These are phyloP conservation scores for Erpetoichthys calabaricus DNA, from an alignment of 2,797 vertebrate species.

Conservation along the genomic window DNA sequence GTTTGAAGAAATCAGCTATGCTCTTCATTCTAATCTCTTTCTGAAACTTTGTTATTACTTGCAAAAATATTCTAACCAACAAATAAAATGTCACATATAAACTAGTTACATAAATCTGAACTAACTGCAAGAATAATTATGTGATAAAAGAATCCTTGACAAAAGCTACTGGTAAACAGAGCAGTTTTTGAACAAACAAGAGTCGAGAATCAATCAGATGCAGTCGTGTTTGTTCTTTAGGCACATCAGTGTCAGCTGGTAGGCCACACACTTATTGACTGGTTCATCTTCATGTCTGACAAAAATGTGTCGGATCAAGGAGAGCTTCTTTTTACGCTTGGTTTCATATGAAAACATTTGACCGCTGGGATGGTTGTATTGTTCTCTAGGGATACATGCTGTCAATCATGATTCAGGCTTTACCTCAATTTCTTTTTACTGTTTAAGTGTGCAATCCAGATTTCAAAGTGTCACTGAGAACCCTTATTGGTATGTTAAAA, in stretches of 20 bases:
- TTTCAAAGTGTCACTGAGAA: too few relatives aligned
- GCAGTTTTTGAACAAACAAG: background rate
- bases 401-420: constrained; percentile 1
- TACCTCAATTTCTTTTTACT: background rate
- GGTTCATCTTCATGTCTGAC: constrained; percentile 1
- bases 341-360: background rate
- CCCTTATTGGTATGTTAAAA: too few relatives aligned
- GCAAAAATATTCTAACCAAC: background rate
- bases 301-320: background rate
- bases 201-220: background rate
- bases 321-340: background rate
- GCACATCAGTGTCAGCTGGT: background rate
- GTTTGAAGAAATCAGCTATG: too few relatives aligned
- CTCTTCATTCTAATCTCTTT: too few relatives aligned
- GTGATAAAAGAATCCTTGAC: too few relatives aligned
- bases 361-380: background rate
- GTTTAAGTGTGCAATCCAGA: too few relatives aligned
- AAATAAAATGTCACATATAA: background rate
- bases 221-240: background rate
- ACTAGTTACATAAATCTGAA: too few relatives aligned
- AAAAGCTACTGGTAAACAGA: too few relatives aligned
- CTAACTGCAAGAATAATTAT: too few relatives aligned
- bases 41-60: too few relatives aligned
- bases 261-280: background rate
- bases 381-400: background rate